Conservation (phyloP, 2,888 invertebrate species). For the Aethes cnicana region DNA sequence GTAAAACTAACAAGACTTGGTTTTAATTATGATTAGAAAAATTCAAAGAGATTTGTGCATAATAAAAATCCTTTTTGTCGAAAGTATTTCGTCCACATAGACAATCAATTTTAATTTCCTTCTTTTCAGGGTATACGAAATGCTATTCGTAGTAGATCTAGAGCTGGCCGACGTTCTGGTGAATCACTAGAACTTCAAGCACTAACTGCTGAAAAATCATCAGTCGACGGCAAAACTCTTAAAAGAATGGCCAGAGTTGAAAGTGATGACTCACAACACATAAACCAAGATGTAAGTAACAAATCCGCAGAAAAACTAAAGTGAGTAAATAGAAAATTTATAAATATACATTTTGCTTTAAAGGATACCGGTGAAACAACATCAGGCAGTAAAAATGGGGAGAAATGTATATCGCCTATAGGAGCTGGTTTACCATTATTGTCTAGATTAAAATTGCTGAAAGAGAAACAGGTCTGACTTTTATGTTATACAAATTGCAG, state of each 20-base stretch:
- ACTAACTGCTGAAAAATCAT: slow-evolving; percentile 64
- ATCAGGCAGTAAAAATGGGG: slow-evolving; percentile 76
- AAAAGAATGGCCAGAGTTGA: slow-evolving; percentile 89
- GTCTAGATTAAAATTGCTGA: slow-evolving; percentile 89
- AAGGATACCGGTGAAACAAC: slow-evolving; percentile 73
- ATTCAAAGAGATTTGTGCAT: too few species aligned
- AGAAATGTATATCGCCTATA: slow-evolving; percentile 87
- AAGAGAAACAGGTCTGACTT: slow-evolving; percentile 88
- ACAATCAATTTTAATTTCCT: slow-evolving; percentile 11
- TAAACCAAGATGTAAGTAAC: slow-evolving; percentile 55
- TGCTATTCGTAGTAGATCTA: slow-evolving; percentile 81
- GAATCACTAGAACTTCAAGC: slow-evolving; percentile 84
- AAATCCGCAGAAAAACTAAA: neutral
- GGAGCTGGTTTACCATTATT: slow-evolving; percentile 92
- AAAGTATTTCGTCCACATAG: neutral
- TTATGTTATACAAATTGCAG: neutral
- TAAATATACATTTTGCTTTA: slow-evolving; percentile 19
- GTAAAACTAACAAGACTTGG: neutral
- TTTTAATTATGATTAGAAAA: too few species aligned
- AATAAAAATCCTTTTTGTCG: too few species aligned
- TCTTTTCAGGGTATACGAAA: slow-evolving; percentile 80
- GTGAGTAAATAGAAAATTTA: neutral
- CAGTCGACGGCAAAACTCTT: slow-evolving; percentile 79
- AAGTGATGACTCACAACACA: slow-evolving; percentile 85
- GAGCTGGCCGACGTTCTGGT: slow-evolving; percentile 81